These are phyloP conservation scores for Heterodera schachtii DNA, from an alignment of 1,140 invertebrate genomes.

Conservation along the genomic window DNA sequence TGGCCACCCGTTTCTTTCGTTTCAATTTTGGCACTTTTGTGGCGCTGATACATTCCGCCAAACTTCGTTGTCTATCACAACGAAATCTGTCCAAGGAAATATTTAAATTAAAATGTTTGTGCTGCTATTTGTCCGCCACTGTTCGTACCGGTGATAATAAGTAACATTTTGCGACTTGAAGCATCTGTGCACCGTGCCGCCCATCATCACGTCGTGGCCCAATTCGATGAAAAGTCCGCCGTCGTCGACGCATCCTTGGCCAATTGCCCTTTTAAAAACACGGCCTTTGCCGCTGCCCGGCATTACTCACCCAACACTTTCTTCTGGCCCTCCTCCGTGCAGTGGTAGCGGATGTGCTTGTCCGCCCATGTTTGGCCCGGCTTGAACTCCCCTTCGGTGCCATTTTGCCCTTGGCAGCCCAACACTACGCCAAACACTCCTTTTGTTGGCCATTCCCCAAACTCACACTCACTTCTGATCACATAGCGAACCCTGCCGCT, in stretches of 20 bases:
- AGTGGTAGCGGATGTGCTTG: constrained; percentile 64
- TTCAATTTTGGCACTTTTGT: constrained; percentile 2
- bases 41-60: constrained; percentile 1
- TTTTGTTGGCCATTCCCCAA: constrained; percentile 1
- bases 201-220: constrained; percentile 60
- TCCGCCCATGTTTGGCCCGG: constrained; percentile 63
- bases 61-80: not conserved
- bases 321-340: constrained; percentile 46
- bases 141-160: constrained; percentile 60
- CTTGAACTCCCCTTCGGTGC: constrained; percentile 46
- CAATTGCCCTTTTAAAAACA: not conserved
- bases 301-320: constrained; percentile 52
- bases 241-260: constrained; percentile 61
- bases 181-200: constrained; percentile 62
- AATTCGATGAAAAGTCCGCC: constrained; percentile 60
- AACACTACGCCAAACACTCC: constrained; percentile 51
- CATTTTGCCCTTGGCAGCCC: constrained; percentile 56
- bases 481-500: constrained; percentile 61
- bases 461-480: constrained; percentile 58
- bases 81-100: not conserved
- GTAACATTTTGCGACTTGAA: constrained; percentile 61
- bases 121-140: not conserved
- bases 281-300: constrained; percentile 6
- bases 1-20: not conserved
- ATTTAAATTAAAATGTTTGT: not conserved